A percentile compares a stretch with the other conserved stretches of the same genome.
Conservation (phyloP, 2,797 vertebrate genomes). For the Microctenopoma lineatum region DNA sequence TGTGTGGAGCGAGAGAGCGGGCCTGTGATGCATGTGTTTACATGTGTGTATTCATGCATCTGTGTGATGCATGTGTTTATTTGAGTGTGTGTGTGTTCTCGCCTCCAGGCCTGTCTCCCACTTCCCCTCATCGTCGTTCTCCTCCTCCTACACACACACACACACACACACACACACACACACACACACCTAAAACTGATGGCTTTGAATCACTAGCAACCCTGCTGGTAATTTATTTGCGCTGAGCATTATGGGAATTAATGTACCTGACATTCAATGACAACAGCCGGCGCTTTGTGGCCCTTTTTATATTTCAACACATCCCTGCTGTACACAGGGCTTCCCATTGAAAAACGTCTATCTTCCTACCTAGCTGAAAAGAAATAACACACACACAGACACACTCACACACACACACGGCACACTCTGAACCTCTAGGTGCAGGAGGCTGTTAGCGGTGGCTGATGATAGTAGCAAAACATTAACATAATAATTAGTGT, state of each 20-base stretch:
- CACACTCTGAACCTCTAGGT: constrained; percentile 96
- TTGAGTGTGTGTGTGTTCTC: constrained; percentile 56
- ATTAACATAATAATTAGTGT: constrained; percentile 99
- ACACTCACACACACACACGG: constrained; percentile 43
- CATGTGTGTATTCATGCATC: constrained; percentile 50
- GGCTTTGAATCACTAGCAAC: constrained; percentile 94
- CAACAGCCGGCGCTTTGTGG: constrained; percentile 91
- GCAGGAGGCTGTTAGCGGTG: constrained; percentile 99
- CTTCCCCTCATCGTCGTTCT: constrained; percentile 81
- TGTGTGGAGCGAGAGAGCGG: constrained; percentile 26
- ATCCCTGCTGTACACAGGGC: constrained; percentile 60
- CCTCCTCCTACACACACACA: constrained; percentile 40
- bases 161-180: constrained; percentile 69
- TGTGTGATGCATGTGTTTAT: constrained; percentile 50
- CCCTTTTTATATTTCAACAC: constrained; percentile 82
- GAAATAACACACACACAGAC: constrained; percentile 47
- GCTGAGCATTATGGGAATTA: constrained; percentile 97
- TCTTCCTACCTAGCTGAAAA: constrained; percentile 87
- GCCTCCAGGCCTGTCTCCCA: constrained; percentile 91
- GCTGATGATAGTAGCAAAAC: constrained; percentile 99
- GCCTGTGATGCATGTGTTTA: constrained; percentile 62
- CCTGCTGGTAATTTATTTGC: constrained; percentile 93
- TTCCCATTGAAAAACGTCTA: constrained; percentile 71
- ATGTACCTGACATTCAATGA: constrained; percentile 95
- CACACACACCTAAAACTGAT: constrained; percentile 89